These are phyloP conservation scores for Musca domestica DNA, from an alignment of 1,140 invertebrate species.

Conservation along the genomic window DNA sequence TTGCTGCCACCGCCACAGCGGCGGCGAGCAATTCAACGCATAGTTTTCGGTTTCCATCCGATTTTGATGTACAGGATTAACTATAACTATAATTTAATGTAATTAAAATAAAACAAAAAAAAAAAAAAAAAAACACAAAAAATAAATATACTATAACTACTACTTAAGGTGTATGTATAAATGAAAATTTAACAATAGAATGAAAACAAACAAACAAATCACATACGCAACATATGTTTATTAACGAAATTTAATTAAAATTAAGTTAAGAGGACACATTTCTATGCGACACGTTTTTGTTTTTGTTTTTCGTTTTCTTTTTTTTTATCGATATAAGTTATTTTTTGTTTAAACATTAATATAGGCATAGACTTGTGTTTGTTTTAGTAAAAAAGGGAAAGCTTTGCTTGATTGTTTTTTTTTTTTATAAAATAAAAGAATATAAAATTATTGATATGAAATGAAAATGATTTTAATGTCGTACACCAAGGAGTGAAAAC, in stretches of 20 bases:
- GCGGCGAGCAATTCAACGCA: conserved; percentile 49
- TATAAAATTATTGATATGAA: background rate
- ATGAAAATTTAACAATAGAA: background rate
- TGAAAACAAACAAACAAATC: background rate
- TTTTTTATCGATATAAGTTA: no score
- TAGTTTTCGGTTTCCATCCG: conserved; percentile 46
- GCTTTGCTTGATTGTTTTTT: background rate
- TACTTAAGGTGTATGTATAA: conserved; percentile 24
- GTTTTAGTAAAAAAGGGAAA: no score
- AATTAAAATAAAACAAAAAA: conserved; percentile 10
- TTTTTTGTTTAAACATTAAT: no score
- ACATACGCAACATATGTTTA: background rate
- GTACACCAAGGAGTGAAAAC: no score
- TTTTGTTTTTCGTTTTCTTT: no score
- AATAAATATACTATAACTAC: background rate
- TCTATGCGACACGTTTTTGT: no score
- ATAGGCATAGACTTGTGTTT: no score
- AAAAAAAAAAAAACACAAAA: conserved; percentile 4
- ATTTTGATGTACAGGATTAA: conserved; percentile 29
- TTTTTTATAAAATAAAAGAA: background rate
- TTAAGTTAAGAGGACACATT: no score
- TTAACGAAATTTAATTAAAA: no score
- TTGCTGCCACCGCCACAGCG: conserved; percentile 46
- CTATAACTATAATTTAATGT: conserved; percentile 22
- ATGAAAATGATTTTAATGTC: no score